Evolutionary conservation across 2,797 vertebrate genomes (phyloP), one percentile per base, ranked within the genome.

Genomic region (Squalus acanthias): DNA sequence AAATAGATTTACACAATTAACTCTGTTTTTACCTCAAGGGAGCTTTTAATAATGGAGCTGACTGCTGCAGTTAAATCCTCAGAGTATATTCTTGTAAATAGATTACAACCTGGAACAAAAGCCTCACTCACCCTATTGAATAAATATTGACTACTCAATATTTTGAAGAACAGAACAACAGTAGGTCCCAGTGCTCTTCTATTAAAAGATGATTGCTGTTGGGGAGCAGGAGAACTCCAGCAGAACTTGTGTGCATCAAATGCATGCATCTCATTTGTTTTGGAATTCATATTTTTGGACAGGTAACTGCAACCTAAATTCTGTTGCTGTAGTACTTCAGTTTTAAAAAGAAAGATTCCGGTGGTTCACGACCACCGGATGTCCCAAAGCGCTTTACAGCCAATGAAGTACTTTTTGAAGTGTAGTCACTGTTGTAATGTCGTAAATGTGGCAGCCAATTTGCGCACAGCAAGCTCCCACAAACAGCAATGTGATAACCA

Each of bases 21-120:
- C 50, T 95, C 46, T 60, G 94, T 76, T 76, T 76, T 17, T 53
- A 74, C 29, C 94, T 46, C 93, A 95, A 70, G 93, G 65, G 93
- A 70, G 93, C 65, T 95, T 95, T 95, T 74, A 95, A 60, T 95
- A 24, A 95, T 10, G 12, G 46, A 74, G 26, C 26, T 60, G 50
- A 72, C 70, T 95, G 70, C 70, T 95, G 50, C 26, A 95, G 50
- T 72, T 57, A 29, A 95, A 76, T 76, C 70, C 70, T 76, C 70
- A 60, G 50, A 33, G 70, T 46, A 46, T 46, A 69, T 69, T 53
- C 17, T 65, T 93, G 69, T 93, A 76, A 95, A 95, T n/a, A 95
- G 94, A 95, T 76, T 76, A 74, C 69, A 76, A 20, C 29, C 70
- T 60, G 72, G 67, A 95, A 60, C 10, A 20, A 22, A 95, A 76